Percentiles rank a stretch among this genome's conserved stretches.
Evolutionary conservation across 1,140 invertebrate species (phyloP).

Genomic region (Tribolium castaneum): DNA sequence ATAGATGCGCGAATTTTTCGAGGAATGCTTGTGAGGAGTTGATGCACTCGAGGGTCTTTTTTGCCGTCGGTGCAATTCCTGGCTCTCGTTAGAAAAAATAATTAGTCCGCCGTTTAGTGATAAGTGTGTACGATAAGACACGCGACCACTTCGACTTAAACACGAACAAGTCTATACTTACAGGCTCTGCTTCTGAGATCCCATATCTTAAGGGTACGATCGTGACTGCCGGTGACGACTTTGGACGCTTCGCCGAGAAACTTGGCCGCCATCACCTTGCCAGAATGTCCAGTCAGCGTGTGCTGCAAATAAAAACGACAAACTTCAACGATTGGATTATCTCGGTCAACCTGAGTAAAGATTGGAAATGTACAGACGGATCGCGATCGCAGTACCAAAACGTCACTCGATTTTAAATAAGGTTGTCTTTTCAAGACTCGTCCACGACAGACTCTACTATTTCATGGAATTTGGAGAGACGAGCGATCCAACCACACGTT

Average conservation of each 20-base stretch:
- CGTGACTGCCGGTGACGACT: conserved; percentile 94
- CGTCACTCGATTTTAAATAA: too few species aligned
- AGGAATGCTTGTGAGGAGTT: not conserved
- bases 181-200: conserved; percentile 93
- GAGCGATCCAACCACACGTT: not conserved
- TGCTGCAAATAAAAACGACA: conserved; percentile 75
- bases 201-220: conserved; percentile 97
- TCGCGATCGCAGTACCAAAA: not conserved
- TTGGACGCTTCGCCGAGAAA: conserved; percentile 90
- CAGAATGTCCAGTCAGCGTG: conserved; percentile 95
- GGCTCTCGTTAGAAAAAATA: not conserved
- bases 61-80: not conserved
- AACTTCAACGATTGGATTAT: conserved; percentile 38
- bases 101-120: conserved; percentile 13
- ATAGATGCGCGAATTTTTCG: too few species aligned
- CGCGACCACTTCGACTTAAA: conserved; percentile 24
- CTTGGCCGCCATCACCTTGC: conserved; percentile 94
- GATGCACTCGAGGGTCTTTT: not conserved
- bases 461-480: not conserved
- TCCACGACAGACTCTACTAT: not conserved
- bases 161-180: conserved; percentile 69
- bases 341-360: conserved; percentile 32
- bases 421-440: not conserved
- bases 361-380: conserved; percentile 40
- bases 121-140: conserved; percentile 18